Evolutionary conservation across 2,113 vertebrate species (phyloP), one percentile per base, ranked within the genome.

Genomic region (Calcarius ornatus): DNA sequence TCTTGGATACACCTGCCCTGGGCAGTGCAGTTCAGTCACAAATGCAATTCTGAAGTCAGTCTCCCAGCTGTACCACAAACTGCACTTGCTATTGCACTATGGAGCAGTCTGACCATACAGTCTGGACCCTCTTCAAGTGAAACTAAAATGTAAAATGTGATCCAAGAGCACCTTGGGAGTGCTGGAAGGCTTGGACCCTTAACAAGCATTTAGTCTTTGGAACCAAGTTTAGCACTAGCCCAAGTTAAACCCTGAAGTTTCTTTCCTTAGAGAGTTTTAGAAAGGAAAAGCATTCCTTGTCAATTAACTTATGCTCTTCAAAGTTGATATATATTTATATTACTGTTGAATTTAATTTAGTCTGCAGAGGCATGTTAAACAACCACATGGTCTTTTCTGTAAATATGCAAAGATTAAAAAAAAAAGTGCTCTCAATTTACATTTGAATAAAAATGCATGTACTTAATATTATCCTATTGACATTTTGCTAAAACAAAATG

Each of bases 391-490:
- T 79, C 71, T 86, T 87, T 77, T 88, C 68, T 70, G 68, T 94
- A 93, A 95, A 92, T 92, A 92, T 95, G 63, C 53, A 92, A 56
- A 63, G 66, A 51, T 10, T 51, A 0, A 7, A 56, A 57, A 25
- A 33, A 82, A 85, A 48, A 2, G 11, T 72, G n/a, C 65, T 83
- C 75, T 59, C 56, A 28, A 92, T 97, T 94, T 92, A 40, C 85
- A 85, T 91, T 88, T 93, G 83, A 97, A 94, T 96, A 93, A 95
- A 93, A 96, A 79, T 79, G 45, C 53, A 27, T 66, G 76, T 93
- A 61, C 59, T 97, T 95, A 88, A 79, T 92, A 91, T 93, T 81
- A 95, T 95, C 76, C 64, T 93, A 78, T 94, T 96, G 94, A 96
- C 95, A 90, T 94, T 95, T 95, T 86, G 53, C 57, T 95, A 75